phyloP scores from a whole-genome alignment of 2,113 vertebrate species.

The Corynorhinus townsendii region DNA sequence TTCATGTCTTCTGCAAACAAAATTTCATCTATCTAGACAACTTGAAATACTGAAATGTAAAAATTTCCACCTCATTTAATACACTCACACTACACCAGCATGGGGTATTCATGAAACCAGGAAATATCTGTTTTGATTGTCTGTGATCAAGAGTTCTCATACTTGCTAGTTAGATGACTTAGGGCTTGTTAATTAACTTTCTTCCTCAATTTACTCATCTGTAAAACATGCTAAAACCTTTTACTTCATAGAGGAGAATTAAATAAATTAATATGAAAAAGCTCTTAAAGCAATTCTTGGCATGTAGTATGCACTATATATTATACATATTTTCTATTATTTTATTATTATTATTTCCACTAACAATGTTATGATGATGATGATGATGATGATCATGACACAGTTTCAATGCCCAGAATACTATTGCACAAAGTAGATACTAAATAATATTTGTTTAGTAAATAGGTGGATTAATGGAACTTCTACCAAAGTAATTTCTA shows the following conservation, averaged over 20 bases:
- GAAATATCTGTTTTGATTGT: not conserved
- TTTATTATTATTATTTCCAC: not conserved
- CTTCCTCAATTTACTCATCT: not conserved
- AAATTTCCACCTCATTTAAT: not conserved
- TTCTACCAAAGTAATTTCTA: not conserved
- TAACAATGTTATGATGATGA: not conserved
- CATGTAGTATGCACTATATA: not conserved
- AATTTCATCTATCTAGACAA: not conserved
- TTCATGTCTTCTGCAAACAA: not conserved
- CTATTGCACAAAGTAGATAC: not conserved
- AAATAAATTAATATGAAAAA: not conserved
- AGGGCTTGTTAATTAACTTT: not conserved
- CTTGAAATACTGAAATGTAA: not conserved
- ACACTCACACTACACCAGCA: not conserved
- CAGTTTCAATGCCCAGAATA: not conserved
- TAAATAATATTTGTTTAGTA: not conserved
- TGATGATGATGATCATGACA: not conserved
- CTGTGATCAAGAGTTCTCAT: not conserved
- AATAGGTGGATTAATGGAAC: slow-evolving; percentile 1
- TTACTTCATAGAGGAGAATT: not conserved
- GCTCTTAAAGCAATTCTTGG: not conserved
- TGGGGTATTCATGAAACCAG: not conserved
- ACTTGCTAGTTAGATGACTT: not conserved
- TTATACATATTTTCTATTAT: not conserved
- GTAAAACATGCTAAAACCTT: not conserved